phyloP scores from a whole-genome alignment of 2,888 invertebrate genomes.

The Troides helena region DNA sequence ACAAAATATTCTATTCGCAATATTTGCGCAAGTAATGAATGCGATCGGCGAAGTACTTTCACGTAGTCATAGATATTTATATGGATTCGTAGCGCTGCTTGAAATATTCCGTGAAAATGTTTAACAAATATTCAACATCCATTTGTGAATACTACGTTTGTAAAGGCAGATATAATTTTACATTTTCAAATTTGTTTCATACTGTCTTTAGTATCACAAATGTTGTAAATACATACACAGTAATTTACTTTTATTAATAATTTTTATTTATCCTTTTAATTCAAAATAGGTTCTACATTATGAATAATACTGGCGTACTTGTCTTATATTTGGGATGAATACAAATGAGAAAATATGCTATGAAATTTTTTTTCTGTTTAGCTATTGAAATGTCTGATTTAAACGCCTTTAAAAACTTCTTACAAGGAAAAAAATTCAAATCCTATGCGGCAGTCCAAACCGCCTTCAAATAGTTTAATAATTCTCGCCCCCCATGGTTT shows the following conservation, averaged over 20 bases:
- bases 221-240: no score
- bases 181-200: not conserved
- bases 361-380: no score
- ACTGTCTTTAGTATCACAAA: no score
- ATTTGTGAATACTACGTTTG: not conserved
- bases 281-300: not conserved
- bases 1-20: not conserved
- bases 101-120: not conserved
- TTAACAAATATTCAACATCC: not conserved
- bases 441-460: no score
- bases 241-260: not conserved
- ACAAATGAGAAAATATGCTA: no score
- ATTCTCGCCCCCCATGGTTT: no score
- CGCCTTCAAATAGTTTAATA: no score
- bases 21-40: not conserved
- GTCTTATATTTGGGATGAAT: no score
- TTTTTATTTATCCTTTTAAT: not conserved
- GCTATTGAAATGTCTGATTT: no score
- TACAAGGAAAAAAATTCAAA: no score
- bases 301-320: no score
- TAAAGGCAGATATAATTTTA: not conserved
- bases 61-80: not conserved
- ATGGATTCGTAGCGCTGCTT: not conserved
- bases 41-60: not conserved
- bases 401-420: no score